Percentiles rank a stretch among this genome's conserved stretches.
Evolutionary conservation across 1,140 invertebrate species (phyloP).

Genomic region (Drosophila novamexicana): DNA sequence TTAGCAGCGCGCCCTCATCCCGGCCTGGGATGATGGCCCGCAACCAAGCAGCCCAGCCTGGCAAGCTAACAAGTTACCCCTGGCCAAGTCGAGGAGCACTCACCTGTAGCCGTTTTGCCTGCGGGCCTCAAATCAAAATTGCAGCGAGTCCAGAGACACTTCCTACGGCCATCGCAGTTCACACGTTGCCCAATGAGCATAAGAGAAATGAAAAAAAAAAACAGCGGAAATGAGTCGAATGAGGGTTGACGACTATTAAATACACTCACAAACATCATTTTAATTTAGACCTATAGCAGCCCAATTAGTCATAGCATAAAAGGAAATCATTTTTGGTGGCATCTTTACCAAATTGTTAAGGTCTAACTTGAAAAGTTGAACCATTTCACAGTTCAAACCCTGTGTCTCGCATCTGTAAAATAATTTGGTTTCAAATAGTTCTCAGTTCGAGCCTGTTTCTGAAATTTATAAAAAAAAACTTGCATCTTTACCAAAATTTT

Average conservation of each 20-base stretch:
- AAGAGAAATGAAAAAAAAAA: constrained; percentile 22
- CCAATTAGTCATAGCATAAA: no score
- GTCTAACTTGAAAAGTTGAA: no score
- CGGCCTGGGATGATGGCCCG: neutral
- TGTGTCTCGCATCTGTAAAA: no score
- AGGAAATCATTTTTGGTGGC: no score
- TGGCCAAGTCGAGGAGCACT: constrained; percentile 49
- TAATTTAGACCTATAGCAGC: no score
- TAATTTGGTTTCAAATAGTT: no score
- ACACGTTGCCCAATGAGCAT: constrained; percentile 78
- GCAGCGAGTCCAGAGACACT: constrained; percentile 54
- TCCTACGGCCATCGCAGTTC: constrained; percentile 54
- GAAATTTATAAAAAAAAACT: no score
- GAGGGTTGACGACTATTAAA: neutral
- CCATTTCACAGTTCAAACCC: no score
- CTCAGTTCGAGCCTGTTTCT: no score
- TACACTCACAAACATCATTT: no score
- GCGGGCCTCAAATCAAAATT: constrained; percentile 75
- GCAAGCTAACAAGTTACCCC: constrained; percentile 16
- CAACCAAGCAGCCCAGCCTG: neutral
- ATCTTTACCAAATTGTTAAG: no score
- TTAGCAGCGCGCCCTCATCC: constrained; percentile 12
- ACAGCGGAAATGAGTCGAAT: neutral
- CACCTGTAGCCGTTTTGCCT: constrained; percentile 72
- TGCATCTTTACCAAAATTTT: no score